phyloP scores from a whole-genome alignment of 2,113 vertebrate species.

The Drymodes brunneopygia region DNA sequence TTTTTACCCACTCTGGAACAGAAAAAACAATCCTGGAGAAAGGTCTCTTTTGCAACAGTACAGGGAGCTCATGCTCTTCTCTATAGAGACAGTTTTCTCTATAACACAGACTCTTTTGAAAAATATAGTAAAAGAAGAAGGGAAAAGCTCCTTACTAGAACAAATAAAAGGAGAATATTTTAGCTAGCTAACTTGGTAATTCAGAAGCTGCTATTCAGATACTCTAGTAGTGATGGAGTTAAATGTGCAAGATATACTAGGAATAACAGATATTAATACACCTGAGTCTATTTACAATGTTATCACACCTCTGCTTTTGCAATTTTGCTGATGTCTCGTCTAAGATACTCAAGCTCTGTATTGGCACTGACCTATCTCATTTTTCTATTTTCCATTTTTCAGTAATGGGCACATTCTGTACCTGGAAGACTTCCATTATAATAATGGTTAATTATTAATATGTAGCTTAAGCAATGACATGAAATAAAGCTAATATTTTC shows the following conservation, averaged over 20 bases:
- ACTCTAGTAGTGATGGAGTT: neutral
- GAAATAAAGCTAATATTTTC: constrained; percentile 41
- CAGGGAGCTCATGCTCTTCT: neutral
- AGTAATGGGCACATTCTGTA: neutral
- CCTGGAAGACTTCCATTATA: constrained; percentile 5
- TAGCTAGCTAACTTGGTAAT: neutral
- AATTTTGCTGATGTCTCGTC: neutral
- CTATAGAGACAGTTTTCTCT: neutral
- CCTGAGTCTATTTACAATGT: neutral
- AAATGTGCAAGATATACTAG: neutral
- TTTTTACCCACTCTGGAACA: neutral
- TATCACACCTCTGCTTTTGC: neutral
- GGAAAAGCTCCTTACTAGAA: neutral
- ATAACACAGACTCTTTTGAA: neutral
- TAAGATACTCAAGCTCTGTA: neutral
- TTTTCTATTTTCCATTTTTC: neutral
- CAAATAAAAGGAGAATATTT: neutral
- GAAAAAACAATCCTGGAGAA: neutral
- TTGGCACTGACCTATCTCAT: neutral
- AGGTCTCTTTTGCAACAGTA: neutral
- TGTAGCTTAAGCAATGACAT: neutral
- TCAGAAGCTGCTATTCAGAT: neutral
- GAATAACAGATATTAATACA: neutral
- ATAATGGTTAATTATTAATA: constrained; percentile 8
- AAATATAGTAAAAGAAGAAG: neutral